phyloP scores from a whole-genome alignment of 1,140 invertebrate species.

The Zaprionus camerounensis region DNA sequence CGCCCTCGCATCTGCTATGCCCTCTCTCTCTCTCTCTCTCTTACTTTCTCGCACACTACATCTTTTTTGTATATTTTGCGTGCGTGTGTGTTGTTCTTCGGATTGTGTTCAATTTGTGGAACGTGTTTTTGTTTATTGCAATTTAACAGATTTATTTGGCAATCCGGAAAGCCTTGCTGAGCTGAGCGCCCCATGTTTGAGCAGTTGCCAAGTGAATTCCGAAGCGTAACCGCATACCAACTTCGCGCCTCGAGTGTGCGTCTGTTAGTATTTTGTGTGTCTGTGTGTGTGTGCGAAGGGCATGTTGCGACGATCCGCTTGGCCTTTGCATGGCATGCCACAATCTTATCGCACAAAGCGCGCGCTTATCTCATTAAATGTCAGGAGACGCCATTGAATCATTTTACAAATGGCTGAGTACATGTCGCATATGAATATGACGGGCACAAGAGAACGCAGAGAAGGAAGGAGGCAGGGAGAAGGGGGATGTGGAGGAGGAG shows the following conservation, averaged over 20 bases:
- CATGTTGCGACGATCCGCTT: conserved; percentile 34
- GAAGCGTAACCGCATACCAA: conserved; percentile 43
- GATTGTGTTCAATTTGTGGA: conserved; percentile 9
- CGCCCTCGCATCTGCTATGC: background rate
- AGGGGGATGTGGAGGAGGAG: background rate
- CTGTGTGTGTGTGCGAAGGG: background rate
- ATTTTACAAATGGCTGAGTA: conserved; percentile 79
- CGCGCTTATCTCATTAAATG: conserved; percentile 78
- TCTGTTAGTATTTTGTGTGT: background rate
- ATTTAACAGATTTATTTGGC: conserved; percentile 40
- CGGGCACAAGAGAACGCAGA: background rate
- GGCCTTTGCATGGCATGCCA: conserved; percentile 43
- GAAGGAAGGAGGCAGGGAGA: background rate
- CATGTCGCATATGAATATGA: conserved; percentile 68
- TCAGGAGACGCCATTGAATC: conserved; percentile 78
- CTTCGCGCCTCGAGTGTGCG: conserved; percentile 1
- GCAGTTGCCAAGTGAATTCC: conserved; percentile 33
- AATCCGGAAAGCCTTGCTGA: conserved; percentile 20
- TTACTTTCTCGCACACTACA: background rate
- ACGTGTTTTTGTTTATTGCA: conserved; percentile 14
- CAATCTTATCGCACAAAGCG: conserved; percentile 66
- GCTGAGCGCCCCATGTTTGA: background rate
- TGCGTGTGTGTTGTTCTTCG: background rate
- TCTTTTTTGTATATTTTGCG: background rate
- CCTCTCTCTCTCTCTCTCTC: background rate